Conservation (phyloP, 2,113 vertebrate genomes). For the Dromaius novaehollandiae region DNA sequence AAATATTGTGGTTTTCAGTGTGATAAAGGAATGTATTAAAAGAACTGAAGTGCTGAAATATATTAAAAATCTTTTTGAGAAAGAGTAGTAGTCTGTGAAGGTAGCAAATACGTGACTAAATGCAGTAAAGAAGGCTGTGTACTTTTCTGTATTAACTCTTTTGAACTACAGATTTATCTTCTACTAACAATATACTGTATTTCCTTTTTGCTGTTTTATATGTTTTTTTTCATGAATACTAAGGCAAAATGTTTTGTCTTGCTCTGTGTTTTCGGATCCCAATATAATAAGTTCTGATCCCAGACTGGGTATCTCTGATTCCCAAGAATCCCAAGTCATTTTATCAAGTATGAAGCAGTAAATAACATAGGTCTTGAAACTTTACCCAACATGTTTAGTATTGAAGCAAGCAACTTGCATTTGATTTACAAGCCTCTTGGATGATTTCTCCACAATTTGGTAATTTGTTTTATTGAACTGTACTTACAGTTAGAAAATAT, state of each 20-base stretch:
- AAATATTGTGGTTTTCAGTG: not conserved
- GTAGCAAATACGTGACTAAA: not conserved
- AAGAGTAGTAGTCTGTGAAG: not conserved
- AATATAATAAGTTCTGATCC: not conserved
- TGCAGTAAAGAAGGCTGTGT: rapidly evolving
- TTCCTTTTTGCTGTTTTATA: not conserved
- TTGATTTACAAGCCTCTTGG: not conserved
- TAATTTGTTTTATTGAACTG: slow-evolving; percentile 16
- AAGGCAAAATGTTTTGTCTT: not conserved
- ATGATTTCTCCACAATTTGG: not conserved
- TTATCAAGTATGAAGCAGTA: not conserved
- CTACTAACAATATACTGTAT: not conserved
- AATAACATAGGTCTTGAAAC: not conserved
- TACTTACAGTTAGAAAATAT: not conserved
- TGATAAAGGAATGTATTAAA: rapidly evolving
- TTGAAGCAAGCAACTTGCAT: not conserved
- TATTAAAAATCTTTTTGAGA: not conserved
- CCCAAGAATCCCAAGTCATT: not conserved
- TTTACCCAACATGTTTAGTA: not conserved
- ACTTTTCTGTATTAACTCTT: not conserved
- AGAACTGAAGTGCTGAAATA: too few species aligned
- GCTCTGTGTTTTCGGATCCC: not conserved
- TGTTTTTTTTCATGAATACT: not conserved
- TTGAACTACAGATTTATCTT: not conserved
- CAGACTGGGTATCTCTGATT: not conserved